These are phyloP conservation scores for Capitulum mitella DNA, from an alignment of 2,888 invertebrate species.

Conservation along the genomic window DNA sequence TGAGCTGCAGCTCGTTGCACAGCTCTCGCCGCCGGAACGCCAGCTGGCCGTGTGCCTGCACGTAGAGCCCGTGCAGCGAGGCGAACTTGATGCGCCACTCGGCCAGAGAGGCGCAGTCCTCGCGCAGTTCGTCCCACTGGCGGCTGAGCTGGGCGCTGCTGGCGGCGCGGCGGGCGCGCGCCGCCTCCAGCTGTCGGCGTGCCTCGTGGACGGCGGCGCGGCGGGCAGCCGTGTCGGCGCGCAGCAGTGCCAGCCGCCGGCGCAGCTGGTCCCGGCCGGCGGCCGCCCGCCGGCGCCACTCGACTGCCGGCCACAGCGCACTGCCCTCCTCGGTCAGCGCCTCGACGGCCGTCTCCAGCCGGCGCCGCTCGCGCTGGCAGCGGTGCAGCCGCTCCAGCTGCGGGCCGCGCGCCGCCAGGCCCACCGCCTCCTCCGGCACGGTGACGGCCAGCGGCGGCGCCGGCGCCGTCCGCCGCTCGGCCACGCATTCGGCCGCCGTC, in stretches of 20 bases:
- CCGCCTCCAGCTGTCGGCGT: background rate
- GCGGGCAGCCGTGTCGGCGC: background rate
- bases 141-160: background rate
- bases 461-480: background rate
- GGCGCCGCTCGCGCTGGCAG: conserved; percentile 18
- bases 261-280: background rate
- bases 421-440: conserved; percentile 1
- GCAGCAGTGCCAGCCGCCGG: conserved; percentile 13
- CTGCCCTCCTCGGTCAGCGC: background rate
- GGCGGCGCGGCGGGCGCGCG: conserved; percentile 4
- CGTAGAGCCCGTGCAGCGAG: conserved; percentile 25
- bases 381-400: conserved; percentile 22
- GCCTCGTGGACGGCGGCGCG: background rate
- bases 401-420: background rate
- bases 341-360: background rate
- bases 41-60: conserved; percentile 27
- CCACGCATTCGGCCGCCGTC: background rate
- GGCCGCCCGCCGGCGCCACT: background rate
- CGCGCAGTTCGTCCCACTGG: conserved; percentile 20
- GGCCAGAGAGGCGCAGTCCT: conserved; percentile 12
- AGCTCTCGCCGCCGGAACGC: conserved; percentile 31
- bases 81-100: conserved; percentile 4
- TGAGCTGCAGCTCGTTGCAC: conserved; percentile 29
- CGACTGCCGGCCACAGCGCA: background rate
- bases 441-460: background rate